A percentile compares a stretch with the other conserved stretches of the same genome.
phyloP scores from a whole-genome alignment of 2,888 invertebrate species.

The Dasysyrphus albostriatus region DNA sequence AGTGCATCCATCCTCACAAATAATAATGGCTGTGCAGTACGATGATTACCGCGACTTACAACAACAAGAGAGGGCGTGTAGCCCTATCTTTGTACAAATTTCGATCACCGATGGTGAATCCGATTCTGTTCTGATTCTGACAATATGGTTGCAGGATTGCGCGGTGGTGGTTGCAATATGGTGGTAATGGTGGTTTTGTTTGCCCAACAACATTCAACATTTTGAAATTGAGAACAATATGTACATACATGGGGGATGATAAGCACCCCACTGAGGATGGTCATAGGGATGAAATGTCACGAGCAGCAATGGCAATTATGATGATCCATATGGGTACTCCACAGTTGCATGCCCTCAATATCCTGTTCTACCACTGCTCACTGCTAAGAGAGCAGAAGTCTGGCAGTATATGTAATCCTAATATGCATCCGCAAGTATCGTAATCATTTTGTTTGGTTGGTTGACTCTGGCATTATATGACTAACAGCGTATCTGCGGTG shows the following conservation, averaged over 20 bases:
- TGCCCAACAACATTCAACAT: slow-evolving; percentile 68
- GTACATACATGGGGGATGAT: too few relatives aligned
- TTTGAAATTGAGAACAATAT: slow-evolving; percentile 61
- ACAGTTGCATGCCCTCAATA: slow-evolving; percentile 74
- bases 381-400: slow-evolving; percentile 35
- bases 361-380: slow-evolving; percentile 45
- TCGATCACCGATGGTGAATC: slow-evolving; percentile 73
- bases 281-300: slow-evolving; percentile 71
- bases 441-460: slow-evolving; percentile 75
- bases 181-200: slow-evolving; percentile 73
- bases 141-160: slow-evolving; percentile 72
- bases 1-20: slow-evolving; percentile 9
- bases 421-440: slow-evolving; percentile 74
- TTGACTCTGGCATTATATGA: slow-evolving; percentile 74
- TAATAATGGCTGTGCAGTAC: background rate
- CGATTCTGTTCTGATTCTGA: slow-evolving; percentile 67
- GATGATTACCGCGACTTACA: slow-evolving; percentile 40
- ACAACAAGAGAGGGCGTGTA: slow-evolving; percentile 59
- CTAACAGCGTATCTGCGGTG: slow-evolving; percentile 64
- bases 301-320: slow-evolving; percentile 67
- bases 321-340: slow-evolving; percentile 73
- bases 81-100: slow-evolving; percentile 66
- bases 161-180: slow-evolving; percentile 57
- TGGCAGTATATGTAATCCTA: slow-evolving; percentile 61
- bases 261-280: slow-evolving; percentile 69